Percentiles rank a stretch among this genome's conserved stretches.
Conservation (phyloP, 2,888 invertebrate genomes). For the Cremastinae sp. region DNA sequence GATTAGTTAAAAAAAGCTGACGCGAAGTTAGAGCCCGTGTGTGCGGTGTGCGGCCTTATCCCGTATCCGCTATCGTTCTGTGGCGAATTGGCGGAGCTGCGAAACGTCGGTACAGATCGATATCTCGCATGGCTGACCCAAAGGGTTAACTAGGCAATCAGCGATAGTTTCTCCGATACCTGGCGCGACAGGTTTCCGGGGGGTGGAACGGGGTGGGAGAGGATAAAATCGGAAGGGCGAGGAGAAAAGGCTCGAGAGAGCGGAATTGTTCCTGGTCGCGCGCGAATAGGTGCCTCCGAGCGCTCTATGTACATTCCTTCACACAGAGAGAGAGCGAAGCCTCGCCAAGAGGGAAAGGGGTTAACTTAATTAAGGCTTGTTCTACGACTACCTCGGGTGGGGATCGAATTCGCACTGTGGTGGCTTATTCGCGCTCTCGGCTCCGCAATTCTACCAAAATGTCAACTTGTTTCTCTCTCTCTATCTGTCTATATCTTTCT, state of each 20-base stretch:
- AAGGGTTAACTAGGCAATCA: conserved; percentile 78
- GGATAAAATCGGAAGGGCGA: conserved; percentile 19
- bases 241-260: conserved; percentile 39
- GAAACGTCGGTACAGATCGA: conserved; percentile 69
- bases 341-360: conserved; percentile 60
- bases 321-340: conserved; percentile 7
- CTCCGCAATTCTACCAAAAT: conserved; percentile 34
- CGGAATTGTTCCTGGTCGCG: conserved; percentile 39
- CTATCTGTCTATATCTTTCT: conserved; percentile 35
- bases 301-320: not conserved
- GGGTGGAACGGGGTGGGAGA: conserved; percentile 4
- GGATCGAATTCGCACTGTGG: conserved; percentile 66
- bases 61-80: conserved; percentile 16
- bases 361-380: conserved; percentile 79
- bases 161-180: conserved; percentile 76
- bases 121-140: conserved; percentile 75
- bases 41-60: no score
- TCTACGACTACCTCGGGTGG: conserved; percentile 71
- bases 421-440: conserved; percentile 52
- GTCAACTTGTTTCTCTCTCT: conserved; percentile 22
- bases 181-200: conserved; percentile 55
- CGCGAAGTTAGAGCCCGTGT: no score
- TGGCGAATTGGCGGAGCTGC: conserved; percentile 28
- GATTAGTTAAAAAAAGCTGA: not conserved
- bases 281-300: conserved; percentile 45